Conservation (phyloP, 2,888 invertebrate genomes). For the Alviniconcha strummeri region DNA sequence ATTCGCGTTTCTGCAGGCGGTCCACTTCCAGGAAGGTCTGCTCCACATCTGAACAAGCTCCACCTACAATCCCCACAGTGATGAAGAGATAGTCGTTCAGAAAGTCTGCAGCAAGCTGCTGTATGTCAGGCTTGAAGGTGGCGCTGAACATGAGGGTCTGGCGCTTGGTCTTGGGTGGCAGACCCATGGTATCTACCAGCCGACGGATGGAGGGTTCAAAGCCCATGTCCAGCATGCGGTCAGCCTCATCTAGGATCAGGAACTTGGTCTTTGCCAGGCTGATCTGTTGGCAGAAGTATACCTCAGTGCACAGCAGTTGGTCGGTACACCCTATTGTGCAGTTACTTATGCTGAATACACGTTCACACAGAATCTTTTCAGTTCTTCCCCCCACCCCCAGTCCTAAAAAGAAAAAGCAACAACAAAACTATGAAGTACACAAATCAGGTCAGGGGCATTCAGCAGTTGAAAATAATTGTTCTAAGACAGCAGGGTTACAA, state of each 20-base stretch:
- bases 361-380: too few species aligned
- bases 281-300: constrained; percentile 61
- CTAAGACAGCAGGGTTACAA: too few species aligned
- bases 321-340: too few species aligned
- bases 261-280: constrained; percentile 78
- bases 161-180: constrained; percentile 68
- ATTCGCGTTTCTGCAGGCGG: constrained; percentile 84
- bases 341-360: too few species aligned
- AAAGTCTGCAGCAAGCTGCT: constrained; percentile 86
- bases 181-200: constrained; percentile 63
- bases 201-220: constrained; percentile 75
- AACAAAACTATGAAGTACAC: not conserved
- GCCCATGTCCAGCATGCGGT: constrained; percentile 87
- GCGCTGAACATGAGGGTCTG: constrained; percentile 86
- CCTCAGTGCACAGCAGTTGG: not conserved
- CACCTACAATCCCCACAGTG: constrained; percentile 92
- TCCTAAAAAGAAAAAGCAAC: not conserved
- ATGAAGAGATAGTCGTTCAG: constrained; percentile 88
- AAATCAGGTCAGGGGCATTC: not conserved
- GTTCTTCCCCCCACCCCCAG: too few species aligned
- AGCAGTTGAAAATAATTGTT: too few species aligned
- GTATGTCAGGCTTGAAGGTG: constrained; percentile 84
- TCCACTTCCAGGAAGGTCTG: constrained; percentile 79
- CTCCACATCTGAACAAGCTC: constrained; percentile 92
- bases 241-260: constrained; percentile 88